Base-by-base conservation (phyloP, 1,140 invertebrate genomes). In the Drosophila ambigua region DNA sequence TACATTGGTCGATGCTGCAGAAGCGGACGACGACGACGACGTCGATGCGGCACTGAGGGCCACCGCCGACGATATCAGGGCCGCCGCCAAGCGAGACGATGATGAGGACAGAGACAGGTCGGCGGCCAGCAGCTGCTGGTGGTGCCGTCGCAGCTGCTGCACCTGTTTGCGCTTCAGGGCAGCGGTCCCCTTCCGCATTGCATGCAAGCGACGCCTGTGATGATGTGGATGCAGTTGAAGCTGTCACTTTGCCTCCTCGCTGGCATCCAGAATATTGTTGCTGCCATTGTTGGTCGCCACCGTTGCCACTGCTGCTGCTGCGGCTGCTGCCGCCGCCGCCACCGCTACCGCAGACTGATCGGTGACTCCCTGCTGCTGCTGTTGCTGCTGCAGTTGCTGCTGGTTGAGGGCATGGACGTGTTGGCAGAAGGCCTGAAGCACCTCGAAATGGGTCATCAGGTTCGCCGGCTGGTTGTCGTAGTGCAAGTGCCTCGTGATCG, bases 371-470 rank as follows among this genome's bases (percentile, higher is more conserved):
- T 61, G 57, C 35, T 80, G 74, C 50, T 81, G 78, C 23, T 78
- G 78, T 20, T 75, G 69, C 11, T 68, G 68, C 9, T 62, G 58
- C 16, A 78, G 82, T 39, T 77, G 79, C 58, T 91, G 90, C 50
- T 91, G 90, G 51, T 88, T 91, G 5, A 82, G 73, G 15, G 80
- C 72, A 61, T 91, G 90, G 16, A 91, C 84, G 43, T 91, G 89
- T 79, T 92, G 82, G 65, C 90, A 91, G 80, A 95, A 94, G 44
- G 91, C 93, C 74, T 93, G 93, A 48, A 96, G 91, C 54, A 97
- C 92, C 89, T 94, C 93, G 92, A 97, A 96, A 92, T 97, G 96
- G 49, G 93, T 94, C 68, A 94, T 92, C 26, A 97, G 91, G 78
- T 93, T 95, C 20, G 94, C 92, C 23, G 92, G 87, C 72, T 94